Base-by-base conservation (phyloP, 2,797 vertebrate genomes). In the Gymnopithys bicolor region DNA sequence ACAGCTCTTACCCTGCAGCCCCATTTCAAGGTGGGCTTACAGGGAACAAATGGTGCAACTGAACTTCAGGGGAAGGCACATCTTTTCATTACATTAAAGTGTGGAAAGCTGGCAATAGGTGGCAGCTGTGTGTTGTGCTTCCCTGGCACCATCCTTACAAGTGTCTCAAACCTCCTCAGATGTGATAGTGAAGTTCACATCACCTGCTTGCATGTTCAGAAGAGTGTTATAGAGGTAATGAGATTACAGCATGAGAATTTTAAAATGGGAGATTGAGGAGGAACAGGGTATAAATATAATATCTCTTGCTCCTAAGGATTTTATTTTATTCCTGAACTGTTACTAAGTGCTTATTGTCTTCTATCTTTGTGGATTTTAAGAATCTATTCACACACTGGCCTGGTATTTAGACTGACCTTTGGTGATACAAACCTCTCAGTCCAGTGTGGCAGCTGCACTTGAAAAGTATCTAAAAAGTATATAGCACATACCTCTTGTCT, bases 171-270 rank as follows among this genome's bases (percentile, higher is more conserved):
- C 11, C 14, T 59, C 28, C 28, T 70, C 28, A 32, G 25, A 9
- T n/a, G 22, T 2, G 3, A 30, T 21, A 35, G 10, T 15, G 11
- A 60, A 69, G 58, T 16, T 33, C 30, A 58, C 24, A 27, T 33
- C 33, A n/a, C 48, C 18, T 4, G 1, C 32, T 90, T 0, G 0
- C 9, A 62, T 51, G 16, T 1, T 51, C 13, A 46, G 19, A 32
- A 9, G 12, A 35, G 19, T 13, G 19, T 74, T 67, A 48, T 0
- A 10, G 19, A n/a, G 17, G n/a, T 64, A 77, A 75, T 35, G 12
- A 76, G 78, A 39, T 7, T 23, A 27, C 22, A 68, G 16, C 3
- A 3, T 23, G 18, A 0, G 4, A 35, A 33, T 41, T 81, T 58
- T 18, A 81, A 81, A 88, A 33, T 5, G 21, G 27, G 32, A 68